Percentiles rank a stretch among this genome's conserved stretches.
These are phyloP conservation scores for Nilaparvata lugens DNA, from an alignment of 1,140 invertebrate genomes.

Conservation along the genomic window DNA sequence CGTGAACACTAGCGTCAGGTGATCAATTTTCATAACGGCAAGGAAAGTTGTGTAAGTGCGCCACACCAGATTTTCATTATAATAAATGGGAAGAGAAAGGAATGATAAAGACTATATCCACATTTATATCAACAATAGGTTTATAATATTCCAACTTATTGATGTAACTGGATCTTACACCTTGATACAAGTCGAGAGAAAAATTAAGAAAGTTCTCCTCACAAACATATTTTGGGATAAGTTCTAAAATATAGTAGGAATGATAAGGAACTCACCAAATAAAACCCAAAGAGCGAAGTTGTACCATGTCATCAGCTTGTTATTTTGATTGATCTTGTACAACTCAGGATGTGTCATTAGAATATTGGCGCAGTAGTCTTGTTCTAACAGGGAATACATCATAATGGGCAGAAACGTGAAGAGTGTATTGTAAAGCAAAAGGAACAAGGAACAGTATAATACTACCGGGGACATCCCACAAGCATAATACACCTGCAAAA, in stretches of 20 bases:
- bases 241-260: slow-evolving; percentile 29
- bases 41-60: too few species aligned
- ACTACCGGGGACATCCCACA: slow-evolving; percentile 14
- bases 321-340: slow-evolving; percentile 54
- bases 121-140: too few species aligned
- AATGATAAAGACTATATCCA: too few species aligned
- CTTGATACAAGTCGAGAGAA: too few species aligned
- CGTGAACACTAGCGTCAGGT: too few species aligned
- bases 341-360: slow-evolving; percentile 55
- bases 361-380: slow-evolving; percentile 46
- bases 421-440: slow-evolving; percentile 65
- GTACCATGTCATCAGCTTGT: slow-evolving; percentile 51
- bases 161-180: too few species aligned
- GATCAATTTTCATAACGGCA: too few species aligned
- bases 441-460: slow-evolving; percentile 38
- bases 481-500: slow-evolving; percentile 23
- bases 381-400: slow-evolving; percentile 59
- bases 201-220: too few species aligned
- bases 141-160: too few species aligned
- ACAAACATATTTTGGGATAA: too few species aligned
- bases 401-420: slow-evolving; percentile 63
- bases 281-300: slow-evolving; percentile 57
- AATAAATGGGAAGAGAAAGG: too few species aligned
- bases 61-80: too few species aligned
- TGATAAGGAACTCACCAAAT: slow-evolving; percentile 35